Base-by-base conservation (phyloP, 2,888 invertebrate genomes). In the Geotrupes spiniger region DNA sequence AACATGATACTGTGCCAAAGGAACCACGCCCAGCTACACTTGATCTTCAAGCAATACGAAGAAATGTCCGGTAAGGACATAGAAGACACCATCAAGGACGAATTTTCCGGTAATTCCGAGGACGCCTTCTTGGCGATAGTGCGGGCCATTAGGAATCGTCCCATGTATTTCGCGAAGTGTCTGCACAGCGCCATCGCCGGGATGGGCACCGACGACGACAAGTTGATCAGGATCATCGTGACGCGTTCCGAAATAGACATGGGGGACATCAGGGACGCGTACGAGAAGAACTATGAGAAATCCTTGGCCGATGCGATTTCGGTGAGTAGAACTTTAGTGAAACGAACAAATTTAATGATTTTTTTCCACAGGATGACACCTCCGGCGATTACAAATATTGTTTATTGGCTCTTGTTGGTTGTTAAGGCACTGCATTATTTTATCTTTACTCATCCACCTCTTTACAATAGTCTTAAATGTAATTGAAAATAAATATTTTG, bases 171-270 rank as follows among this genome's bases (percentile, higher is more conserved):
- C 74, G 92, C 92, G 0, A 85, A 89, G 64, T 82, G 87, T 29
- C 76, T 93, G 42, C 83, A 92, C 73, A 85, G 87, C 65, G 84
- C 89, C 38, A 90, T 93, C 88, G 86, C 87, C 67, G 92, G 93
- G 4, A 72, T 87, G 54, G 93, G 93, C 51, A 93, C 93, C 4
- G 86, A 89, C 65, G 93, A 93, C 69, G 78, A 81, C 36, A 85
- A 88, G 61, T 77, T 93, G 54, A 91, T 92, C 61, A 84, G 92
- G 63, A 76, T 92, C 46, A 78, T 92, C 62, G 85, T 89, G 38
- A 88, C 90, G 1, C 81, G 91, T 56, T 82, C 81, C 64, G 87
- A 91, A 78, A 77, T 89, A 46, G 92, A 92, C 69, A 79, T 92
- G 76, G 84, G 79, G 1, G 89, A 90, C 63, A 89, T 92, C 63